A percentile compares a stretch with the other conserved stretches of the same genome.
Evolutionary conservation across 2,113 vertebrate species (phyloP).

Genomic region (Ptilorrhoa leucosticta): DNA sequence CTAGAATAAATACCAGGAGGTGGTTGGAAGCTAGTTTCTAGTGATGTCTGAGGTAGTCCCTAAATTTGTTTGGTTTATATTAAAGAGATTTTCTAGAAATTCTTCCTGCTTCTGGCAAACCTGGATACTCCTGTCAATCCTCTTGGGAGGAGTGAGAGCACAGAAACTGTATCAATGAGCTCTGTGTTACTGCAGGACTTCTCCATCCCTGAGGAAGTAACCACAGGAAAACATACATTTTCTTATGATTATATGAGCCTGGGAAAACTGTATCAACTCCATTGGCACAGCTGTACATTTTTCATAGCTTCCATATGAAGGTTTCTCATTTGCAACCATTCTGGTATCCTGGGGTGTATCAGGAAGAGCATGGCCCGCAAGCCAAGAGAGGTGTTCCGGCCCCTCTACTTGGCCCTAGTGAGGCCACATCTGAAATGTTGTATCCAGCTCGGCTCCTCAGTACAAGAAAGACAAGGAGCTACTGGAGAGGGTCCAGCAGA

Average conservation of each 20-base stretch:
- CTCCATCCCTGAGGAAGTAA: background rate
- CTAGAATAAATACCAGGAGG: background rate
- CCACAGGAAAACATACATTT: background rate
- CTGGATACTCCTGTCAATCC: background rate
- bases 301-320: background rate
- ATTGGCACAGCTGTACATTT: background rate
- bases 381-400: background rate
- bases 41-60: background rate
- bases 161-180: background rate
- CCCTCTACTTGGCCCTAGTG: fast-evolving
- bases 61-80: background rate
- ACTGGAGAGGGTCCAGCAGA: background rate
- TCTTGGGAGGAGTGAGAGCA: background rate
- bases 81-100: background rate
- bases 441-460: background rate
- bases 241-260: background rate
- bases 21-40: background rate
- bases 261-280: background rate
- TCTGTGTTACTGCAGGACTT: background rate
- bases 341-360: background rate
- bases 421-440: background rate
- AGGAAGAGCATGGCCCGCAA: background rate
- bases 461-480: background rate
- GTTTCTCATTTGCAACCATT: background rate
- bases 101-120: background rate